These are phyloP conservation scores for Gasterosteus nipponicus DNA, from an alignment of 2,113 vertebrate species.

Conservation along the genomic window DNA sequence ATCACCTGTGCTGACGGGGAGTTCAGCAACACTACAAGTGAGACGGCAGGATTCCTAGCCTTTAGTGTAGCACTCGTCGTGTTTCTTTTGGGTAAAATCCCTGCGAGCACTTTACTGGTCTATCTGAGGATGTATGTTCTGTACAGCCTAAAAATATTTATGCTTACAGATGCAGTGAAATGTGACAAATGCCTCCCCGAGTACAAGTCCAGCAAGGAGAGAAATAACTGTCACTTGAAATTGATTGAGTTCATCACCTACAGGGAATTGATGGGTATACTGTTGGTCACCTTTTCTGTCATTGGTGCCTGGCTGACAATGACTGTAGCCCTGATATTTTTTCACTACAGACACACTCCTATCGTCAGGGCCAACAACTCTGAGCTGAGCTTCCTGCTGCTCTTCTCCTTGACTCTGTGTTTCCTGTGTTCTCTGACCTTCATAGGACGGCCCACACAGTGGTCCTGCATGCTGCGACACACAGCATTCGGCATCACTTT, in stretches of 20 bases:
- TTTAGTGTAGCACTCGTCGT: constrained; percentile 67
- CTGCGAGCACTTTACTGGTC: constrained; percentile 52
- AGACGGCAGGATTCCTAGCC: constrained; percentile 66
- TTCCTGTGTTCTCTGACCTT: no score
- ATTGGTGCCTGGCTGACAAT: constrained; percentile 78
- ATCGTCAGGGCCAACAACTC: constrained; percentile 82
- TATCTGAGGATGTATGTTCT: constrained; percentile 65
- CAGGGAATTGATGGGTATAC: constrained; percentile 79
- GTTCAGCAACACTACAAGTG: constrained; percentile 84
- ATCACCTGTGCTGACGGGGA: constrained; percentile 80
- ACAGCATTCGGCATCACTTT: constrained; percentile 79
- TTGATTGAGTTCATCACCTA: constrained; percentile 79
- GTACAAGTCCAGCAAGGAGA: constrained; percentile 80
- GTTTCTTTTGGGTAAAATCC: constrained; percentile 68
- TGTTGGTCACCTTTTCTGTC: constrained; percentile 77
- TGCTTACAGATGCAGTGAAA: constrained; percentile 83
- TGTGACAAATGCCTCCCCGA: constrained; percentile 80
- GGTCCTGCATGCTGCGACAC: constrained; percentile 79
- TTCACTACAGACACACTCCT: constrained; percentile 77
- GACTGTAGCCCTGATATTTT: constrained; percentile 78
- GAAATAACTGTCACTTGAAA: constrained; percentile 79
- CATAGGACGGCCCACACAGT: no score
- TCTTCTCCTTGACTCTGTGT: no score
- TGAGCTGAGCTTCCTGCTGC: no score
- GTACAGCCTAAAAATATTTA: constrained; percentile 73